Base-by-base conservation (phyloP, 2,797 vertebrate species). In the Cirrhinus molitorella region DNA sequence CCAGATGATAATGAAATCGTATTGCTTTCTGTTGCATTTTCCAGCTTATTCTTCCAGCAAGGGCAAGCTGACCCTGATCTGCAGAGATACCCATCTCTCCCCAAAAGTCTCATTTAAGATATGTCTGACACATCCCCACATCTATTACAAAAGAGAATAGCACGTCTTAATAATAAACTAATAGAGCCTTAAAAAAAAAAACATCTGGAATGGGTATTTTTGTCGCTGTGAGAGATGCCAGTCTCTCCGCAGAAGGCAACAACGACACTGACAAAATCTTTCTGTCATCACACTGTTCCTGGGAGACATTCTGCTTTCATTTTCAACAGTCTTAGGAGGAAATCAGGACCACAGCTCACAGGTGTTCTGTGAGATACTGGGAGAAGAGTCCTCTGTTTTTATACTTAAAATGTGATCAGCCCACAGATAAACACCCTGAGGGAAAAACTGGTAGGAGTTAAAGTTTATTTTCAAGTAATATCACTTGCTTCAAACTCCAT, bases 1-100 rank as follows among this genome's bases (percentile, higher is more conserved):
- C 19, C 17, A 65, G 47, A 66, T 40, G 0, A 66, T 55, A 57
- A 45, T 9, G 2, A 75, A 76, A 67, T 31, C 61, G 34, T 67
- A n/a, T 13, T 21, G 59, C 47, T 79, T 61, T 70, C 47, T 75
- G 9, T n/a, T 19, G 51, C 49, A 83, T 75, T 76, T 51, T 17
- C 10, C 31, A 68, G 1, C 19, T 79, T 77, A 61, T 80, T 83
- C 61, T 68, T 75, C 37, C 37, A 6, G 45, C 51, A 49, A 73
- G 84, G 81, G 13, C 84, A 70, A n/a, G 68, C 23, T 37, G 66
- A 83, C 84, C 81, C 45, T 51, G n/a, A 63, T 63, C 40, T 63
- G 1, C 17, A 80, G 25, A 81, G 72, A 84, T 53, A 55, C 21
- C 37, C 72, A 75, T 76, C 61, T 57, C 49, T 55, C 47, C 11